Conservation (phyloP, 2,888 invertebrate genomes). For the Aradus depressus region DNA sequence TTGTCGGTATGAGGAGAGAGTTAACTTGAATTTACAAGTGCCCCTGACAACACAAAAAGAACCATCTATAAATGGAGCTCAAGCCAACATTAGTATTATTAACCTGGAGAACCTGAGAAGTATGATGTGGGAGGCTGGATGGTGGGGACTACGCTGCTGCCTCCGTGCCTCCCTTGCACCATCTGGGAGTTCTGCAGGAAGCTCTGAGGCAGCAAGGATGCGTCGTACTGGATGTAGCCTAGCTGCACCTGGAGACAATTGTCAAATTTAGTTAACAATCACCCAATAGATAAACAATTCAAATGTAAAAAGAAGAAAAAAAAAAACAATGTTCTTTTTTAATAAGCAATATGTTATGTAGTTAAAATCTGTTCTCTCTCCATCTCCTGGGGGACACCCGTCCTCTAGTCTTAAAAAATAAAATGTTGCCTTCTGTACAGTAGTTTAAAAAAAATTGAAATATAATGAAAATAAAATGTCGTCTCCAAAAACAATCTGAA, state of each 20-base stretch:
- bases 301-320: neutral
- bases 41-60: too few relatives aligned
- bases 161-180: slow-evolving; percentile 49
- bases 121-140: slow-evolving; percentile 43
- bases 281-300: neutral
- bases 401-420: too few relatives aligned
- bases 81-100: neutral
- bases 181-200: slow-evolving; percentile 53
- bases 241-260: slow-evolving; percentile 35
- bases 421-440: too few relatives aligned
- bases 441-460: too few relatives aligned
- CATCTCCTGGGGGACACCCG: too few relatives aligned
- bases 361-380: too few relatives aligned
- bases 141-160: slow-evolving; percentile 40
- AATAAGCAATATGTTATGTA: too few relatives aligned
- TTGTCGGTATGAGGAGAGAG: too few relatives aligned
- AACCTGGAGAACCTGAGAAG: slow-evolving; percentile 44
- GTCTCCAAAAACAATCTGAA: too few relatives aligned
- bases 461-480: too few relatives aligned
- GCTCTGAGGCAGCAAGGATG: slow-evolving; percentile 42
- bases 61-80: too few relatives aligned
- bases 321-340: neutral
- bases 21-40: too few relatives aligned
- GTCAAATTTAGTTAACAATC: neutral
- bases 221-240: slow-evolving; percentile 48